A percentile compares a stretch with the other conserved stretches of the same genome.
Conservation (phyloP, 2,888 invertebrate genomes). For the Capitulum mitella region DNA sequence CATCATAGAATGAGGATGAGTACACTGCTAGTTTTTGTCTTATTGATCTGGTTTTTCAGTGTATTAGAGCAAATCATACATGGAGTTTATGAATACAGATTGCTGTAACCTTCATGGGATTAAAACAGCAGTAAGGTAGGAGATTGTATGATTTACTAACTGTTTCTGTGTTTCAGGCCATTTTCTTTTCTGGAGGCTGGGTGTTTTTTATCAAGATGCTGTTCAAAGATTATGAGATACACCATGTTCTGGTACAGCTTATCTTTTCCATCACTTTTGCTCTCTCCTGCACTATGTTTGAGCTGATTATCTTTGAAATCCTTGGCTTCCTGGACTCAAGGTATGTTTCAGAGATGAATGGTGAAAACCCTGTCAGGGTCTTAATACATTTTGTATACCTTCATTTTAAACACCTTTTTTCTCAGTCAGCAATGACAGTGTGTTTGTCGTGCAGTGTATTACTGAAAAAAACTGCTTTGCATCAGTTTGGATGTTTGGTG, state of each 20-base stretch:
- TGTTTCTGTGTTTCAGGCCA: slow-evolving; percentile 52
- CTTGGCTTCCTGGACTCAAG: slow-evolving; percentile 77
- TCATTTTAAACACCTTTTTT: no score
- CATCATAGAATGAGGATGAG: no score
- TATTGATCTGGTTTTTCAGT: background rate
- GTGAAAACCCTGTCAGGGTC: no score
- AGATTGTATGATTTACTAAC: slow-evolving; percentile 22
- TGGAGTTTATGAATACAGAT: no score
- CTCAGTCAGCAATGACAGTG: no score
- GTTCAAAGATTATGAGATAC: slow-evolving; percentile 95
- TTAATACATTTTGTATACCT: no score
- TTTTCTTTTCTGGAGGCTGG: slow-evolving; percentile 96
- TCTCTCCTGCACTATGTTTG: slow-evolving; percentile 97
- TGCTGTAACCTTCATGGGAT: no score
- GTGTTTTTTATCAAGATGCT: slow-evolving; percentile 95
- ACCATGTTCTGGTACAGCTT: slow-evolving; percentile 85
- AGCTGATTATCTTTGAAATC: slow-evolving; percentile 98
- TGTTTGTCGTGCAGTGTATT: no score
- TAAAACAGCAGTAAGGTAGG: background rate
- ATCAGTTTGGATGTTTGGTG: no score
- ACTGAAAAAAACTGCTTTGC: no score
- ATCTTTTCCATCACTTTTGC: slow-evolving; percentile 95
- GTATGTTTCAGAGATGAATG: no score
- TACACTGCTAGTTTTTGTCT: background rate
- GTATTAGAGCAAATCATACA: background rate